Evolutionary conservation across 2,888 invertebrate species (phyloP).

Genomic region (Platerodrilus igneus): DNA sequence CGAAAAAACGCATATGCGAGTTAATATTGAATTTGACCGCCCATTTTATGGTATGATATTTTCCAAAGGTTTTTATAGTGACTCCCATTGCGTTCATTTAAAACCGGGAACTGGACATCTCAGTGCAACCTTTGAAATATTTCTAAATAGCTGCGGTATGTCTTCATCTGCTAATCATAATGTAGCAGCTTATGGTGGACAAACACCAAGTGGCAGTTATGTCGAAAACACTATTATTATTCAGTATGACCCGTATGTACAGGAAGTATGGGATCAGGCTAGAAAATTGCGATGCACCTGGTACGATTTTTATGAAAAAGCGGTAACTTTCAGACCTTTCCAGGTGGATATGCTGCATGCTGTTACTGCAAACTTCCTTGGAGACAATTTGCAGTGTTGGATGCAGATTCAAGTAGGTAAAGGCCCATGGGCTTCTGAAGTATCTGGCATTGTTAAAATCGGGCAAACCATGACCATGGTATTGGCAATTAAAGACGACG

Average conservation of each 20-base stretch:
- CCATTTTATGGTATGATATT: constrained; percentile 96
- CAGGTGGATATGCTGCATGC: constrained; percentile 94
- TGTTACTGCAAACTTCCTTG: constrained; percentile 91
- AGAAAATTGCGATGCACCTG: constrained; percentile 88
- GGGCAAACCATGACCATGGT: constrained; percentile 98
- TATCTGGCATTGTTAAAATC: constrained; percentile 91
- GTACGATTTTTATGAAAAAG: constrained; percentile 95
- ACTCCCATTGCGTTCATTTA: constrained; percentile 85
- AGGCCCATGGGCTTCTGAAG: constrained; percentile 96
- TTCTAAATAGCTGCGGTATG: constrained; percentile 91
- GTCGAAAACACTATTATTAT: constrained; percentile 94
- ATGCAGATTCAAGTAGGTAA: constrained; percentile 97
- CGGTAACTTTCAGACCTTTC: constrained; percentile 91
- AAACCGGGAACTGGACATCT: constrained; percentile 88
- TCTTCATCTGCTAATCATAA: constrained; percentile 88
- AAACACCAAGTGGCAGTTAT: constrained; percentile 87
- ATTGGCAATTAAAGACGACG: constrained; percentile 90
- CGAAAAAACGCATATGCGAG: constrained; percentile 93
- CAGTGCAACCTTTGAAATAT: constrained; percentile 90
- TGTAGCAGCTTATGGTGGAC: constrained; percentile 75
- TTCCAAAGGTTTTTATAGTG: constrained; percentile 90
- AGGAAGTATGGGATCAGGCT: constrained; percentile 94
- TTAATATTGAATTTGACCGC: constrained; percentile 90
- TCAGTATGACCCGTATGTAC: constrained; percentile 91
- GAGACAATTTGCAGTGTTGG: constrained; percentile 94